These are phyloP conservation scores for Drosophila pallidifrons DNA, from an alignment of 1,140 invertebrate genomes.

Conservation along the genomic window DNA sequence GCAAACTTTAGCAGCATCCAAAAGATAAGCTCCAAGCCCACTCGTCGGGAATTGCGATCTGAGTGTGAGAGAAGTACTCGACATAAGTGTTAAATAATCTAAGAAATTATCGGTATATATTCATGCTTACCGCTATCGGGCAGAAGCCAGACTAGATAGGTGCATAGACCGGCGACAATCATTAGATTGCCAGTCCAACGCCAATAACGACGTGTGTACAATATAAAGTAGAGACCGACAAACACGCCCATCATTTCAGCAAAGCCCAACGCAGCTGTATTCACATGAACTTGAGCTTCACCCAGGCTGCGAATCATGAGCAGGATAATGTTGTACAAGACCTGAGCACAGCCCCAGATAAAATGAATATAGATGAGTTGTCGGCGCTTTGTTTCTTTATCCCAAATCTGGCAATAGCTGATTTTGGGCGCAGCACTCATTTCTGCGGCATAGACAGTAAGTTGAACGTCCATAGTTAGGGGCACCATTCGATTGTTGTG, in stretches of 20 bases:
- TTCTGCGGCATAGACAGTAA: constrained; percentile 67
- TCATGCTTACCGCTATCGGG: constrained; percentile 59
- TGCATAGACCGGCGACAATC: constrained; percentile 63
- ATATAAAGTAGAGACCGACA: constrained; percentile 79
- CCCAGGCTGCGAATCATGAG: constrained; percentile 84
- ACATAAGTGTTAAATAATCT: too few relatives aligned
- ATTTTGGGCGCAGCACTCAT: constrained; percentile 38
- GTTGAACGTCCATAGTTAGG: constrained; percentile 71
- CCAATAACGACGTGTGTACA: constrained; percentile 78
- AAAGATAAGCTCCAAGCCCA: constrained; percentile 72
- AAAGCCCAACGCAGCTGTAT: constrained; percentile 82
- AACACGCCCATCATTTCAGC: constrained; percentile 84
- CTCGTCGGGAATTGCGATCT: constrained; percentile 64
- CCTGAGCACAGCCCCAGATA: constrained; percentile 79
- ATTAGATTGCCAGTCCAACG: constrained; percentile 77
- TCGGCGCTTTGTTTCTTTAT: constrained; percentile 68
- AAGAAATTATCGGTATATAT: background rate
- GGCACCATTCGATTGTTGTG: constrained; percentile 83
- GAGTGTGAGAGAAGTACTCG: background rate
- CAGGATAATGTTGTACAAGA: constrained; percentile 83
- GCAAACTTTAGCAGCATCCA: constrained; percentile 75
- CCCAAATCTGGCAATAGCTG: constrained; percentile 76
- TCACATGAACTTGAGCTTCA: constrained; percentile 76
- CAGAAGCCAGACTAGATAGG: constrained; percentile 73
- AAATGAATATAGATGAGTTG: constrained; percentile 72